These are phyloP conservation scores for Xestia xanthographa DNA, from an alignment of 2,888 invertebrate genomes.

Conservation along the genomic window DNA sequence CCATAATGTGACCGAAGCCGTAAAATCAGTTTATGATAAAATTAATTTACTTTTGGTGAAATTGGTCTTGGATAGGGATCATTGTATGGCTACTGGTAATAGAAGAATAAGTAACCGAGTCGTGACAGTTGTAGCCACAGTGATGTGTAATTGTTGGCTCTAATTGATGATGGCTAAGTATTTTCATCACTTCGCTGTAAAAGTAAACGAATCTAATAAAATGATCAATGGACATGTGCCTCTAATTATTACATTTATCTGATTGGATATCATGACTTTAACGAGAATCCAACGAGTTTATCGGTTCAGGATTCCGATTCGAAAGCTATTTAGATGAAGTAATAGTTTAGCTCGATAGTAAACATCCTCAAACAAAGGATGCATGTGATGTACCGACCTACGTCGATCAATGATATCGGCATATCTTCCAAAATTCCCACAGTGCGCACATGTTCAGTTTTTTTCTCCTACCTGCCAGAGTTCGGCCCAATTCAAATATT, in stretches of 20 bases:
- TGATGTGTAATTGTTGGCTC: not conserved
- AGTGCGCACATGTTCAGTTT: constrained; percentile 76
- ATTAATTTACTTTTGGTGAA: not conserved
- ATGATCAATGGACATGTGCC: not conserved
- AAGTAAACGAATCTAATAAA: not conserved
- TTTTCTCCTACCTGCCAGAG: constrained; percentile 70
- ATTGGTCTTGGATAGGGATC: not conserved
- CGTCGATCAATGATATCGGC: constrained; percentile 55
- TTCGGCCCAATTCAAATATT: constrained; percentile 85
- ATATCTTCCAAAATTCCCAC: constrained; percentile 69
- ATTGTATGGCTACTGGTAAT: not conserved
- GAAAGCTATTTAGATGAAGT: constrained; percentile 1
- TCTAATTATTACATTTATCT: not conserved
- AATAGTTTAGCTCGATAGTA: not conserved
- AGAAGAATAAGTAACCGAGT: not conserved
- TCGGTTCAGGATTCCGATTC: not conserved
- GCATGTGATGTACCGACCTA: constrained; percentile 13
- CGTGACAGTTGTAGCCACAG: not conserved
- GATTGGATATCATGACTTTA: not conserved
- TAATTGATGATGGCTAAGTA: not conserved
- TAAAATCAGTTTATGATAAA: not conserved
- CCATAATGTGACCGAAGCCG: not conserved
- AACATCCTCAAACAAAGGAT: constrained; percentile 43
- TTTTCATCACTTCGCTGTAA: no score
- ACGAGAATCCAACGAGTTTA: not conserved